These are phyloP conservation scores for Drosophila formosana DNA, from an alignment of 2,888 invertebrate species.

Conservation along the genomic window DNA sequence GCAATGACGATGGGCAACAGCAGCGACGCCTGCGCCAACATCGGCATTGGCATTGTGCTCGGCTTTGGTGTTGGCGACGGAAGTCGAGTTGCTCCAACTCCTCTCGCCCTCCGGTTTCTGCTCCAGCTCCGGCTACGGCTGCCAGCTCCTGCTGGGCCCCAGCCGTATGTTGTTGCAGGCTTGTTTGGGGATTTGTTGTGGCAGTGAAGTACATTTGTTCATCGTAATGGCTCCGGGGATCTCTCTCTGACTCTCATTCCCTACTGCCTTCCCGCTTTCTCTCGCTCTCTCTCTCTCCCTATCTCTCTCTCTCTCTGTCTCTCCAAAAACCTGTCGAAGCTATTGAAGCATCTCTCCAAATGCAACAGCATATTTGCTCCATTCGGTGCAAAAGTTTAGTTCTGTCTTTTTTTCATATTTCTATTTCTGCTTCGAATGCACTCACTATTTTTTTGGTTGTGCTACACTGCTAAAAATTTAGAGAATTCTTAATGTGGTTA, in stretches of 20 bases:
- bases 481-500: background rate
- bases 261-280: conserved; percentile 1
- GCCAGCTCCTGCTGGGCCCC: conserved; percentile 12
- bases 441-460: background rate
- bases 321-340: conserved; percentile 48
- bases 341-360: conserved; percentile 55
- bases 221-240: conserved; percentile 60
- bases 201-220: conserved; percentile 76
- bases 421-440: conserved; percentile 11
- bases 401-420: background rate
- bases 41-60: conserved; percentile 36
- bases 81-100: conserved; percentile 57
- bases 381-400: conserved; percentile 19
- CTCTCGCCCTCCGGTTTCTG: background rate
- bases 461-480: conserved; percentile 22
- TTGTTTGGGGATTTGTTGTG: conserved; percentile 80
- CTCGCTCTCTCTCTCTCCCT: conserved; percentile 4
- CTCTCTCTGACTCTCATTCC: conserved; percentile 4
- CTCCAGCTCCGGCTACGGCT: conserved; percentile 17
- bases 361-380: conserved; percentile 31
- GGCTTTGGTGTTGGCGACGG: conserved; percentile 72
- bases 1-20: conserved; percentile 14
- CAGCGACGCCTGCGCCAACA: conserved; percentile 20
- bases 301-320: background rate
- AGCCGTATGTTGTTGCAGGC: conserved; percentile 61